Conservation (phyloP, 2,888 invertebrate species). For the Perizoma affinitatum region DNA sequence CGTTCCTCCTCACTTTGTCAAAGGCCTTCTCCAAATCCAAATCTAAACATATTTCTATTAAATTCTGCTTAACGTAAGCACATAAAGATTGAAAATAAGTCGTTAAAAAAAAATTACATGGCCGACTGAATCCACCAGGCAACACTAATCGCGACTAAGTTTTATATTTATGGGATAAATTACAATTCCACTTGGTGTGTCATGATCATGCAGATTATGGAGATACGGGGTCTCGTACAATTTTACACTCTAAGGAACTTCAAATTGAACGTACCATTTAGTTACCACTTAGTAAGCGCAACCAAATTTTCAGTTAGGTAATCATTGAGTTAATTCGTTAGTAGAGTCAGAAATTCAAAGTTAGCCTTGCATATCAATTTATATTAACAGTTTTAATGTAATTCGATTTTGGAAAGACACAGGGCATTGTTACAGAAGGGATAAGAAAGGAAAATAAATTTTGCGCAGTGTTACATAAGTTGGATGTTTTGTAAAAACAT, state of each 20-base stretch:
- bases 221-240: slow-evolving; percentile 20
- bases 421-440: too few species aligned
- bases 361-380: too few species aligned
- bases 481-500: too few species aligned
- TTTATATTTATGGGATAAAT: slow-evolving; percentile 57
- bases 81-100: neutral
- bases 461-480: too few species aligned
- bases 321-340: neutral
- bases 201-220: slow-evolving; percentile 21
- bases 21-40: too few species aligned
- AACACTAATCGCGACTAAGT: slow-evolving; percentile 44
- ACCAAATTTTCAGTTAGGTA: slow-evolving; percentile 12
- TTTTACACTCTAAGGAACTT: slow-evolving; percentile 15
- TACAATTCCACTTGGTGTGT: slow-evolving; percentile 38
- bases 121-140: slow-evolving; percentile 8
- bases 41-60: too few species aligned
- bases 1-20: too few species aligned
- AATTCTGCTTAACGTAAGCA: too few species aligned
- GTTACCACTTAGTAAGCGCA: slow-evolving; percentile 9
- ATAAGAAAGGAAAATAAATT: too few species aligned
- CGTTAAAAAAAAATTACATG: neutral
- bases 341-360: neutral
- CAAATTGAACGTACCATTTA: slow-evolving; percentile 17
- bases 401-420: too few species aligned
- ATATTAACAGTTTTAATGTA: too few species aligned